These are phyloP conservation scores for Eucidaris tribuloides DNA, from an alignment of 35 echinoderm and acorn worm species.

Conservation along the genomic window DNA sequence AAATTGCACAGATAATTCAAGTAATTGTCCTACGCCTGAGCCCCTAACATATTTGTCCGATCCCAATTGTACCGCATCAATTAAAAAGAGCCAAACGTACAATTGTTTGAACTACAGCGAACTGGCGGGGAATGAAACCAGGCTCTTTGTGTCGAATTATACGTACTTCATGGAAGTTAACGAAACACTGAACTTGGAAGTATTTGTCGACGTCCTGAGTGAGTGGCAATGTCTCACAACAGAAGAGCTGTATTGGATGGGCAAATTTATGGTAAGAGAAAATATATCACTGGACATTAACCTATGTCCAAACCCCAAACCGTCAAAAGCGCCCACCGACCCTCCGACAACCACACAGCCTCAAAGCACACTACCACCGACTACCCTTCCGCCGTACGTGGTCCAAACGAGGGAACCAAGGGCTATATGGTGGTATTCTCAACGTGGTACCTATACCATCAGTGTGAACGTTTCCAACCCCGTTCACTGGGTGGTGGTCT, in stretches of 20 bases:
- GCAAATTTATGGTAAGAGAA: constrained; percentile 15
- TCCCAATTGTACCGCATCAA: constrained; percentile 3
- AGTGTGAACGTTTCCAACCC: constrained; percentile 89
- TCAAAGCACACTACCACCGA: constrained; percentile 24
- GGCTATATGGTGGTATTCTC: constrained; percentile 80
- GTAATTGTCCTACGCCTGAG: too few species aligned
- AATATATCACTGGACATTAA: constrained; percentile 42
- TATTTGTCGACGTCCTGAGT: constrained; percentile 13
- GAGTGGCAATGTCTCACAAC: constrained; percentile 43
- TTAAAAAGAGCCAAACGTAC: constrained; percentile 1
- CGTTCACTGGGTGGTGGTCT: constrained; percentile 66
- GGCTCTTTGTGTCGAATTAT: constrained; percentile 37
- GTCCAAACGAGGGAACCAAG: constrained; percentile 71
- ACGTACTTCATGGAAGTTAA: constrained; percentile 45
- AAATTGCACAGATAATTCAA: background rate
- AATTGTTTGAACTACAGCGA: background rate
- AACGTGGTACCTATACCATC: constrained; percentile 73
- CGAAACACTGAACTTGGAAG: constrained; percentile 39
- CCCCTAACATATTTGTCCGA: background rate
- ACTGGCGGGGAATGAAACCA: constrained; percentile 17
- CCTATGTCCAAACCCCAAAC: constrained; percentile 47
- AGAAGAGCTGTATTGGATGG: constrained; percentile 26
- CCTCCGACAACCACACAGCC: constrained; percentile 25
- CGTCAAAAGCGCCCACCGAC: constrained; percentile 11
- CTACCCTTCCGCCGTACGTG: constrained; percentile 54